Conservation (phyloP, 2,113 vertebrate species). For the Australoheros scitulus region DNA sequence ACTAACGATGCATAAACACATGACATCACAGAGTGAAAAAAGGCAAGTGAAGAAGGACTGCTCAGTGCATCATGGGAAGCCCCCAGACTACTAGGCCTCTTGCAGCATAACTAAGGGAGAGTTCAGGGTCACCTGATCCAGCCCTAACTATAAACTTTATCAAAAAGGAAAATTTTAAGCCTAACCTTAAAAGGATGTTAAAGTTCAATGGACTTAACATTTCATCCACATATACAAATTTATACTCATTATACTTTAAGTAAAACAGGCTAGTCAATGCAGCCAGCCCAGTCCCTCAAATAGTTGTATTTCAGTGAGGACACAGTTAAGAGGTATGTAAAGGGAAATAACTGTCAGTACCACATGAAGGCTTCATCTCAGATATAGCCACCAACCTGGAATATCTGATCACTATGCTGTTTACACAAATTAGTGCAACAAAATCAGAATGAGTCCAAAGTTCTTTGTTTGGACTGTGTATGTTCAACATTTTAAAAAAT, state of each 20-base stretch:
- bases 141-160: no score
- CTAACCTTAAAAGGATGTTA: neutral
- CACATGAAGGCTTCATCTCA: neutral
- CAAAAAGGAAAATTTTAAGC: no score
- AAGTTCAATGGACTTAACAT: neutral
- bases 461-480: neutral
- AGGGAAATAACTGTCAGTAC: neutral
- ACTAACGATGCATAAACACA: no score
- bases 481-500: neutral
- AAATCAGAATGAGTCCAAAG: neutral
- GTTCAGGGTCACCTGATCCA: no score
- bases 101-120: no score
- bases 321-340: neutral
- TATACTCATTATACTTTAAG: neutral
- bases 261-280: neutral
- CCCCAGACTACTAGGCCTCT: no score
- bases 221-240: neutral
- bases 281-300: neutral
- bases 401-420: neutral
- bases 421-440: neutral
- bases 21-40: no score
- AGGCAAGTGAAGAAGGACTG: no score
- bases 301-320: neutral
- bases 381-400: neutral
- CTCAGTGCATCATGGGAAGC: no score